Base-by-base conservation (phyloP, 2,113 vertebrate species). In the Xiphophorus maculatus region DNA sequence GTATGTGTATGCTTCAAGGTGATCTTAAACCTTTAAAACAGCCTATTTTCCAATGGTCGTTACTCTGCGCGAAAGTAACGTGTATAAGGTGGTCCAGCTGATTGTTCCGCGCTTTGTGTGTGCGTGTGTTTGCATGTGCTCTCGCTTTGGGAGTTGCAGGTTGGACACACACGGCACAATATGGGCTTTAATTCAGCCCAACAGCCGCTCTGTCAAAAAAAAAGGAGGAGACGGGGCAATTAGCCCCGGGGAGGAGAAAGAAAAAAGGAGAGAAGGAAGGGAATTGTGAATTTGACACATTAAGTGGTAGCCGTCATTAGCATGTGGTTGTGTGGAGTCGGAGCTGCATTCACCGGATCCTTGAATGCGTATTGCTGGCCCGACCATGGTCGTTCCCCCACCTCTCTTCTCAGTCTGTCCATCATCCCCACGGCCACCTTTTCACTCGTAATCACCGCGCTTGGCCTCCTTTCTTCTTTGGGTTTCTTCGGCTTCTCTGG, bases 231-330 rank as follows among this genome's bases (percentile, higher is more conserved):
- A 87, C 73, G 11, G 71, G 84, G 90, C 93, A 93, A 95, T 95
- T 95, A 95, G 92, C 87, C 84, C 73, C 13, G 51, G 42, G 67
- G 76, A 79, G 85, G 74, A 84, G 66, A 85, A 77, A 73, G 79
- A 89, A 69, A 82, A 17, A 71, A 92, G 17, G 76, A 73, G 73
- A 68, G 87, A 83, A 87, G n/a, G 77, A 67, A 79, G 74, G 81
- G 88, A 92, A 87, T 92, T 90, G 91, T 93, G 90, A 91, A 90
- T 93, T 88, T 94, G 92, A 92, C 89, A 90, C 89, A 80, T 92
- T 90, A 94, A 94, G 93, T 93, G 87, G 92, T 87, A 81, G 72
- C 74, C 65, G 44, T 91, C 84, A 94, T 94, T 94, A 94, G 94
- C 93, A 93, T 94, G 93, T 90, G 87, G 84, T 79, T 89, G 90